Evolutionary conservation across 1,140 invertebrate species (phyloP), one percentile per base, ranked within the genome.

Genomic region (Helicoverpa armigera): DNA sequence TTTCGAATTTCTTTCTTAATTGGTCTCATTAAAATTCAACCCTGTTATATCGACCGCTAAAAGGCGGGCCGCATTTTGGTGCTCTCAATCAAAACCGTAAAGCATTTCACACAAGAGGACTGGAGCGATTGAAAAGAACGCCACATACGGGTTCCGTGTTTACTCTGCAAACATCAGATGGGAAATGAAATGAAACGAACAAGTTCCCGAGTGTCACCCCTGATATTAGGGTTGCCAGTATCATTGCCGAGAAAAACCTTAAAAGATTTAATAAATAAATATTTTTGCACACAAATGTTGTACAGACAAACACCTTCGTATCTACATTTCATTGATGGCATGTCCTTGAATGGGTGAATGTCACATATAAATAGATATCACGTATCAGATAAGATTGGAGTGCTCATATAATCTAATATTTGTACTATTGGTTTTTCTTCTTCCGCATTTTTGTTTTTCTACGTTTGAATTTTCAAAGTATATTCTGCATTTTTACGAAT

Each of bases 111-210:
- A 35, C 63, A 54, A 50, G 16, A 65, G 58, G 48, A 65, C 54
- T 56, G 63, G 70, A 51, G 78, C 75, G n/a, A 67, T 76, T 80
- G 79, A 81, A 86, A 73, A 82, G 82, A 80, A 70, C 61, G 63
- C 60, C 50, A 67, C 43, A 75, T 50, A 56, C 74, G 56, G 53
- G 29, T 51, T 12, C 80, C 73, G 74, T 86, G 82, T 86, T 83
- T 82, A 83, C 84, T 65, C 16, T 29, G 78, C 75, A 83, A 86
- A 86, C 84, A 86, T 79, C 67, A 81, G 82, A 82, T 82, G 82
- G 73, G 84, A 80, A 86, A 86, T 86, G 82, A 85, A 83, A 82
- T 83, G 82, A 80, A 82, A 82, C 80, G 79, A 81, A 60, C 79
- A 53, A 65, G 67, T 79, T 54, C 76, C 67, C 65, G 54, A 78